Conservation (phyloP, 2,797 vertebrate species). For the Chromis chromis region DNA sequence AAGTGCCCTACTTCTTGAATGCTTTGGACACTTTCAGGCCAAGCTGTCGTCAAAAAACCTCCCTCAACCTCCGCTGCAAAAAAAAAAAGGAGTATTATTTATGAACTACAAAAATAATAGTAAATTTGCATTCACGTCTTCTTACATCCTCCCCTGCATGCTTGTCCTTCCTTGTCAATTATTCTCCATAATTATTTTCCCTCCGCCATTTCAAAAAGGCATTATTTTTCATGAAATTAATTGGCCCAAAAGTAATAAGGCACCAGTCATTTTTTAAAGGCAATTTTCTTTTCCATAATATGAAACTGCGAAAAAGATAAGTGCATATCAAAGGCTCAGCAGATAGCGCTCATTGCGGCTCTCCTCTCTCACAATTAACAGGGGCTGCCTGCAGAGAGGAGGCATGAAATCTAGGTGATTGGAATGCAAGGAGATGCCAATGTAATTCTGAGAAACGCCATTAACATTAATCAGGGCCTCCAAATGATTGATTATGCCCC, state of each 20-base stretch:
- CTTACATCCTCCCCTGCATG: constrained; percentile 22
- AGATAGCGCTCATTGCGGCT: constrained; percentile 71
- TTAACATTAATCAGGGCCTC: constrained; percentile 75
- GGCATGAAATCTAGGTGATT: constrained; percentile 77
- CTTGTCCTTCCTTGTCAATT: constrained; percentile 69
- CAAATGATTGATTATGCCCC: constrained; percentile 57
- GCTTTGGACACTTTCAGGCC: constrained; percentile 78
- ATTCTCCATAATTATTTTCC: constrained; percentile 70
- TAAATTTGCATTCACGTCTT: constrained; percentile 41
- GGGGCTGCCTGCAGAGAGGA: constrained; percentile 69
- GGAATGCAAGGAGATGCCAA: constrained; percentile 71
- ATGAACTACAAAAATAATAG: constrained; percentile 31
- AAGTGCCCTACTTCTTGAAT: constrained; percentile 77
- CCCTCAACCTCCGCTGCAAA: constrained; percentile 18
- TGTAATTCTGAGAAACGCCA: constrained; percentile 70
- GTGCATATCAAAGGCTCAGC: constrained; percentile 78
- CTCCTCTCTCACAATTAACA: constrained; percentile 72
- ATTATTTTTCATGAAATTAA: constrained; percentile 79
- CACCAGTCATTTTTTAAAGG: constrained; percentile 69
- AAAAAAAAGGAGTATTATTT: constrained; percentile 36
- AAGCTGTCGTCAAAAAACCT: constrained; percentile 48
- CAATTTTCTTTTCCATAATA: constrained; percentile 79
- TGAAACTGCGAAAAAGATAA: constrained; percentile 78
- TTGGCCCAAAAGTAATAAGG: constrained; percentile 77
- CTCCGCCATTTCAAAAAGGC: constrained; percentile 59